These are phyloP conservation scores for Notospermus geniculatus DNA, from an alignment of 1,140 invertebrate genomes.

Conservation along the genomic window DNA sequence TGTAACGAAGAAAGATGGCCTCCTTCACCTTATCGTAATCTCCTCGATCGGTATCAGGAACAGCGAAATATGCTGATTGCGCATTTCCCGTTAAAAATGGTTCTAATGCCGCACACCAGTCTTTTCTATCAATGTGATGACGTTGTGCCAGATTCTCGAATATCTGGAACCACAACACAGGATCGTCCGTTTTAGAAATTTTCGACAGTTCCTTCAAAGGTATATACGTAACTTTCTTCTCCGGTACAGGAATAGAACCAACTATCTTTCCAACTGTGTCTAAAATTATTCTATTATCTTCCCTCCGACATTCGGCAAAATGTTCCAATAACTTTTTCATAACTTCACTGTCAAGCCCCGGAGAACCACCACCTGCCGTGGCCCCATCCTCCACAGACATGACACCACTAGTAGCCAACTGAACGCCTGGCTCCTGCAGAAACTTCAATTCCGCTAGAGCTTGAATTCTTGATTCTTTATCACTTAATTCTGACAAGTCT, in stretches of 20 bases:
- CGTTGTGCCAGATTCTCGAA: slow-evolving; percentile 7
- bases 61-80: neutral
- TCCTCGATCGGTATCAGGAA: neutral
- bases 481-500: too few relatives aligned
- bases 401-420: too few relatives aligned
- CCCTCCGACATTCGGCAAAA: neutral
- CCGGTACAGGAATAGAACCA: neutral
- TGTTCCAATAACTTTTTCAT: neutral
- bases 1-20: neutral
- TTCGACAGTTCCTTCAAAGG: neutral
- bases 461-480: too few relatives aligned
- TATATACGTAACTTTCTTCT: too few relatives aligned
- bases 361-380: neutral
- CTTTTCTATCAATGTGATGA: neutral
- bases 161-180: neutral
- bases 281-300: neutral
- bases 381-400: too few relatives aligned
- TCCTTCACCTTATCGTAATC: neutral
- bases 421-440: too few relatives aligned
- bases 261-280: neutral
- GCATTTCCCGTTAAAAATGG: neutral
- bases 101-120: neutral
- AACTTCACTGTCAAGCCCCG: too few relatives aligned
- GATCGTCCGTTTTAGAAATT: neutral
- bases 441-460: too few relatives aligned